Evolutionary conservation across 1,140 invertebrate species (phyloP).

Genomic region (Listronotus oregonensis): DNA sequence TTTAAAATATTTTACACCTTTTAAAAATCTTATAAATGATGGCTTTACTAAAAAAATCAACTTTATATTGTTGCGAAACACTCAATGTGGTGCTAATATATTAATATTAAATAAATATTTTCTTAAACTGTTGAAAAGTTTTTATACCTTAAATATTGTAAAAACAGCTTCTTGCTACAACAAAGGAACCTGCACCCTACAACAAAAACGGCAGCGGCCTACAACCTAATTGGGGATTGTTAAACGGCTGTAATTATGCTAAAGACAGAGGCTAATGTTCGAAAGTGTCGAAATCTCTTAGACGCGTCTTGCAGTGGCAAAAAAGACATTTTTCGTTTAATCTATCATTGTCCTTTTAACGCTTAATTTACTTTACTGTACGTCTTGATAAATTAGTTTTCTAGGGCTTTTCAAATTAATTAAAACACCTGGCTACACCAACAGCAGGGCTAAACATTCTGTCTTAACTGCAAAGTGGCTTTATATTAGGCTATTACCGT

Average conservation of each 20-base stretch:
- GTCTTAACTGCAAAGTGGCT: slow-evolving; percentile 13
- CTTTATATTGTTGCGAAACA: too few relatives aligned
- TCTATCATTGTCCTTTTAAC: slow-evolving; percentile 17
- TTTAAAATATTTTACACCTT: too few relatives aligned
- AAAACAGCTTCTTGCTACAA: neutral
- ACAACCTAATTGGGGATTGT: slow-evolving; percentile 15
- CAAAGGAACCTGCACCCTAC: neutral
- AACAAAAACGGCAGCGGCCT: slow-evolving; percentile 1
- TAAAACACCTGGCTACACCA: slow-evolving; percentile 15
- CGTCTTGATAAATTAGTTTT: slow-evolving; percentile 21
- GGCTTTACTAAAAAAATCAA: too few relatives aligned
- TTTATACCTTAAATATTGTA: too few relatives aligned
- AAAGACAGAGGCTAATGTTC: neutral
- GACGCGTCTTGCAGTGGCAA: slow-evolving; percentile 1
- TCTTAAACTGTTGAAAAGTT: too few relatives aligned
- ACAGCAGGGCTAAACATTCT: slow-evolving; percentile 11
- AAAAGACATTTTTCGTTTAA: slow-evolving; percentile 11
- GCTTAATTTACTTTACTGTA: slow-evolving; percentile 14
- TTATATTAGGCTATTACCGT: slow-evolving; percentile 13
- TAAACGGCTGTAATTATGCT: slow-evolving; percentile 10
- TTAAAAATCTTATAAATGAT: too few relatives aligned
- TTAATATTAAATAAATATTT: too few relatives aligned
- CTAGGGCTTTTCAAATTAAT: slow-evolving; percentile 23
- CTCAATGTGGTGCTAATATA: too few relatives aligned
- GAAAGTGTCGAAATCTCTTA: neutral